Evolutionary conservation across 2,797 vertebrate genomes (phyloP).

Genomic region (Microctenopoma lineatum): DNA sequence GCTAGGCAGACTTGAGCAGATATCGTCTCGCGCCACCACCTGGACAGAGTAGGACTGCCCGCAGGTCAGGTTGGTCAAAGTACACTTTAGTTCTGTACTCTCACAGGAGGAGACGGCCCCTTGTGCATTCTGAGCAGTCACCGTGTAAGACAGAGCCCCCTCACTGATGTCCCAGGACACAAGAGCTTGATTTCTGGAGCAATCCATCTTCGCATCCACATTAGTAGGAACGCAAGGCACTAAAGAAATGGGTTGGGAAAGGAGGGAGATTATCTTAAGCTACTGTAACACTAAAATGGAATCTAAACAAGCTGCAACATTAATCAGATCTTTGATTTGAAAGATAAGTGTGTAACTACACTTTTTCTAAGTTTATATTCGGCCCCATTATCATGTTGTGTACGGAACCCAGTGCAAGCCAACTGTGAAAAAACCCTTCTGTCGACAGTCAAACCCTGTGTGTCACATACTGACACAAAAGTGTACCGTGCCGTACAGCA

Average conservation of each 20-base stretch:
- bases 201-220: constrained; percentile 67
- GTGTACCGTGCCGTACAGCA: no score
- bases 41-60: constrained; percentile 75
- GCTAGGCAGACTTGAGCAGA: constrained; percentile 82
- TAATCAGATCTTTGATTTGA: not conserved
- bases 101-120: constrained; percentile 58
- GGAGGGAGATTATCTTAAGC: not conserved
- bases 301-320: not conserved
- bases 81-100: constrained; percentile 51
- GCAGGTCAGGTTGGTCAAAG: constrained; percentile 75
- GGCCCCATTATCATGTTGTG: no score
- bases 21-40: constrained; percentile 73
- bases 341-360: not conserved
- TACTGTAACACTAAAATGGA: not conserved
- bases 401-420: no score
- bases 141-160: constrained; percentile 76
- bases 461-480: no score
- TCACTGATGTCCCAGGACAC: constrained; percentile 79
- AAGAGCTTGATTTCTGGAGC: constrained; percentile 64
- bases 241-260: constrained; percentile 40
- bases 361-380: no score
- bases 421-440: no score
- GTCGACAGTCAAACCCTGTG: no score
- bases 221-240: constrained; percentile 82
- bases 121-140: constrained; percentile 44